Evolutionary conservation across 2,797 vertebrate species (phyloP), one percentile per base, ranked within the genome.

Genomic region (Hephaestus fuliginosus): DNA sequence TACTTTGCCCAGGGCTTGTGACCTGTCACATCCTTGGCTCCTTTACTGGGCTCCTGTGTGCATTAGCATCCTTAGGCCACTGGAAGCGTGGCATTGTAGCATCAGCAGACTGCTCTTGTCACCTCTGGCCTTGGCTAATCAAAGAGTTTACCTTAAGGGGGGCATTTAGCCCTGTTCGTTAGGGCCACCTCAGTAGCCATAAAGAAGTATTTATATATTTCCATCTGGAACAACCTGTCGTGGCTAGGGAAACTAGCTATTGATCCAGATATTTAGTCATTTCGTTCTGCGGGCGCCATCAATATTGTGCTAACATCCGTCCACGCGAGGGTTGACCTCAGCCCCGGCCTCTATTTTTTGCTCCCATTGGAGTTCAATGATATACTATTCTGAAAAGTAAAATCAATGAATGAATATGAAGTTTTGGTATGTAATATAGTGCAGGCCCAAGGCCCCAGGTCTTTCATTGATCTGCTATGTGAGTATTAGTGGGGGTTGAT

Each of bases 341-440:
- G 96, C 95, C 97, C 95, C 95, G 44, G 93, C 92, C 90, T 92
- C 88, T 93, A 87, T 97, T 86, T 97, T 97, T 95, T 93, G 92
- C 95, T 98, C 98, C 97, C 97, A 96, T 98, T 96, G 97, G 97
- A 97, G 96, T 97, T 97, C 96, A 96, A 93, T 99, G 97, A 98
- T 98, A 97, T 97, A 98, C 96, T 97, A 96, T 97, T 96, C 95
- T 96, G 96, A 97, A 97, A 97, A 98, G 94, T 94, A 97, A 98
- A 94, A 98, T 99, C 97, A 96, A 98, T 99, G 97, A 96, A 96
- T 98, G 97, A 97, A 98, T 98, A 98, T 98, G 96, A 98, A 98
- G 96, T 97, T 97, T 92, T 97, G 96, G 95, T 94, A 95, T 96
- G 97, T 97, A 97, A 97, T 97, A 96, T 98, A 97, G 97, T 91